These are phyloP conservation scores for Stichopus chloronotus DNA, from an alignment of 35 echinoderm and acorn worm species.

Conservation along the genomic window DNA sequence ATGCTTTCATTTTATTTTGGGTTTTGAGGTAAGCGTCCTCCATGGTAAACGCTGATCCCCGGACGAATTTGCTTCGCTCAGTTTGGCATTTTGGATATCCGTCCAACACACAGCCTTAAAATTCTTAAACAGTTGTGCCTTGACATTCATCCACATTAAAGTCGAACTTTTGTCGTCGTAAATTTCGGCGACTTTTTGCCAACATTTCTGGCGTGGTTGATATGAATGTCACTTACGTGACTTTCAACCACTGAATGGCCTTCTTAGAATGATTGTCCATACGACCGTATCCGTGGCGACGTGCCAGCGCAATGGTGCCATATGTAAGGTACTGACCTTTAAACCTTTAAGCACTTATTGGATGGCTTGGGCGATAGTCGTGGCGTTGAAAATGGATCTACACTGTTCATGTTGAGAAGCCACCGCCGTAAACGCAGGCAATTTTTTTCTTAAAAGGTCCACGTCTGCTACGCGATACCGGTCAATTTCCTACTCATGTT, in stretches of 20 bases:
- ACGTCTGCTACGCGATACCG: conserved; percentile 2
- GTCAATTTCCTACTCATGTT: conserved; percentile 3
- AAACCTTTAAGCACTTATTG: background rate
- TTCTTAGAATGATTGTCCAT: conserved; percentile 40
- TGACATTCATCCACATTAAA: conserved; percentile 1
- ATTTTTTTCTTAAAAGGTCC: background rate
- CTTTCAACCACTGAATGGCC: background rate
- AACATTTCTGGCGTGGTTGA: conserved; percentile 29
- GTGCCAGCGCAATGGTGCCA: background rate
- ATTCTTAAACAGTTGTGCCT: background rate
- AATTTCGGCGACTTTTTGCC: background rate
- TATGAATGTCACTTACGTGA: background rate
- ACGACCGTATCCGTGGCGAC: background rate
- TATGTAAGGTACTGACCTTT: background rate
- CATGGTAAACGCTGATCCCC: background rate
- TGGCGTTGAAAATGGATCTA: conserved; percentile 19
- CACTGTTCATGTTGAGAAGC: background rate
- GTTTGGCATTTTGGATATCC: conserved; percentile 29
- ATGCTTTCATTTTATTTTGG: background rate
- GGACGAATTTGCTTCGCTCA: background rate
- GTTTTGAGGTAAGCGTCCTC: conserved; percentile 25
- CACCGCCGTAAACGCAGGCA: background rate
- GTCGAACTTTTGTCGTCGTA: too few species aligned
- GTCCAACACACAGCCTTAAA: conserved; percentile 25
- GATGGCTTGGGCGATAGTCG: conserved; percentile 13